Conservation (phyloP, 1,140 invertebrate species). For the Drosophila sulfurigaster region DNA sequence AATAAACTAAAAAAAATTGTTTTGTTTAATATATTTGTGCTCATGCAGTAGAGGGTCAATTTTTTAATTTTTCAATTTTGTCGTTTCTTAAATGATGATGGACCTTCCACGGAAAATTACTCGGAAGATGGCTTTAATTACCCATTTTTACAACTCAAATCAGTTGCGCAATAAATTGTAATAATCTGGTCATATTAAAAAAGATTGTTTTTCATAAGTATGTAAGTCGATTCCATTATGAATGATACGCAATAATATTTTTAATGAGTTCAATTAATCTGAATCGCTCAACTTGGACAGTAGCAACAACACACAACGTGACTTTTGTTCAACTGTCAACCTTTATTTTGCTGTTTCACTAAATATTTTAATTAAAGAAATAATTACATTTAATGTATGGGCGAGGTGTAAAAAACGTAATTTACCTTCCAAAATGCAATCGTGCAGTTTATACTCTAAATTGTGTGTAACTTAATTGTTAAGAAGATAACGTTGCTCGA, state of each 20-base stretch:
- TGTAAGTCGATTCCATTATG: conserved; percentile 18
- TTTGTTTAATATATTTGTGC: no score
- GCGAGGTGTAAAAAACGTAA: conserved; percentile 35
- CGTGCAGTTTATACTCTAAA: conserved; percentile 6
- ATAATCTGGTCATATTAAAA: conserved; percentile 9
- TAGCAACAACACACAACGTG: conserved; percentile 58
- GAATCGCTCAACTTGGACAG: conserved; percentile 62
- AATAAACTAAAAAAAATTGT: no score
- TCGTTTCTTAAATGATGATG: no score
- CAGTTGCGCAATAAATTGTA: neutral
- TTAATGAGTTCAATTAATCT: conserved; percentile 78
- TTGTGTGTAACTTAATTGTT: no score
- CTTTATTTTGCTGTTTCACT: conserved; percentile 54
- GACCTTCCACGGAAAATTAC: no score
- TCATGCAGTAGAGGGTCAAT: no score
- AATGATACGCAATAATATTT: conserved; percentile 51
- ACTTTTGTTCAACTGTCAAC: conserved; percentile 73
- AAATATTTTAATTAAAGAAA: conserved; percentile 83
- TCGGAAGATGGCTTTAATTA: no score
- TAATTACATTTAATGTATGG: conserved; percentile 76
- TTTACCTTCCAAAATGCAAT: conserved; percentile 5
- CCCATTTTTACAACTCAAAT: no score
- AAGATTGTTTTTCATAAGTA: conserved; percentile 37
- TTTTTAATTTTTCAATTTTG: no score
- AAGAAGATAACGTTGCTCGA: no score